Percentiles rank a stretch among this genome's conserved stretches.
These are phyloP conservation scores for Heptranchias perlo DNA, from an alignment of 2,113 vertebrate genomes.

Conservation along the genomic window DNA sequence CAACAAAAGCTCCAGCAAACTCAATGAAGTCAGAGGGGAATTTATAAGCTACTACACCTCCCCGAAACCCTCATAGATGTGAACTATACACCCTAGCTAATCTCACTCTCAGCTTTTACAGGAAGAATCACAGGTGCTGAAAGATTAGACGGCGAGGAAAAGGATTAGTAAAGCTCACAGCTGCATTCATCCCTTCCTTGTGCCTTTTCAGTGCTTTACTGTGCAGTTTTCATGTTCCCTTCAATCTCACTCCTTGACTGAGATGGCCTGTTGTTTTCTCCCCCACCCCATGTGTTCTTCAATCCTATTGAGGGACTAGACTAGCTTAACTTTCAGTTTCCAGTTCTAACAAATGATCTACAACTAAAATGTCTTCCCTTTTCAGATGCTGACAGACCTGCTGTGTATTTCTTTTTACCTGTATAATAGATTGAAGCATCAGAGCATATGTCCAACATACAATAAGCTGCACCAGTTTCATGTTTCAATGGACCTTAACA, in stretches of 20 bases:
- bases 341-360: not conserved
- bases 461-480: not conserved
- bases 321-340: not conserved
- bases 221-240: not conserved
- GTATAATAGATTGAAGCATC: not conserved
- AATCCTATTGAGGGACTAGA: not conserved
- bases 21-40: not conserved
- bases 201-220: not conserved
- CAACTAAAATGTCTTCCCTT: not conserved
- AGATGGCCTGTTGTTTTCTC: not conserved
- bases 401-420: not conserved
- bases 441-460: not conserved
- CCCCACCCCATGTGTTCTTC: not conserved
- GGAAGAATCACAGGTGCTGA: conserved; percentile 27
- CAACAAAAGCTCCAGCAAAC: not conserved
- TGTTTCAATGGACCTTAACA: not conserved
- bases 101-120: not conserved
- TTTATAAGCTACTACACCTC: conserved; percentile 11
- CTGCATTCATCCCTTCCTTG: not conserved
- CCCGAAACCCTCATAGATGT: not conserved
- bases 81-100: not conserved
- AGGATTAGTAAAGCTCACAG: conserved; percentile 28
- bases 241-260: not conserved
- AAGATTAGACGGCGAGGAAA: conserved; percentile 20
- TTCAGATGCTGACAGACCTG: not conserved